Conservation (phyloP, 2,113 vertebrate genomes). For the Bombycilla garrulus region DNA sequence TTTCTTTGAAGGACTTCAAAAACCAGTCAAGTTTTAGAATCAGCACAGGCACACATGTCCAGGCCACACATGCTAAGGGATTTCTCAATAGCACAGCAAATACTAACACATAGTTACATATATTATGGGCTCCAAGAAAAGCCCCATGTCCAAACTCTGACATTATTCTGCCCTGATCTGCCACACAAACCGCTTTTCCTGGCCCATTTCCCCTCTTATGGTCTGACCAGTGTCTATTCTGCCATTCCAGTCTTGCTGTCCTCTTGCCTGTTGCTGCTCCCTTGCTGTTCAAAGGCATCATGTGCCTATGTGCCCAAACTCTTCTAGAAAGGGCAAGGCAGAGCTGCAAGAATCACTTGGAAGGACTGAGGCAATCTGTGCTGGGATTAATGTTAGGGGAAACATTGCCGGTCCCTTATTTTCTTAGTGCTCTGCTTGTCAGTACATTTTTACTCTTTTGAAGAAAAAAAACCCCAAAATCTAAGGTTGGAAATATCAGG, state of each 20-base stretch:
- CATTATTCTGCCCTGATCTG: fast-evolving
- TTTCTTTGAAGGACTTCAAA: background rate
- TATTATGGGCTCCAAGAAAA: background rate
- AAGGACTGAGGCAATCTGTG: background rate
- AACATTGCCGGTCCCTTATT: background rate
- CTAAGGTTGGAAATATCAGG: background rate
- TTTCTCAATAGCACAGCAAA: background rate
- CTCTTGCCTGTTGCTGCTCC: background rate
- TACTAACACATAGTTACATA: background rate
- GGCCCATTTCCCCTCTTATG: background rate
- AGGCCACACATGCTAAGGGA: background rate
- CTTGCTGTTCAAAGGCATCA: background rate
- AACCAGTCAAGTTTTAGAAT: background rate
- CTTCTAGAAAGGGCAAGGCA: background rate
- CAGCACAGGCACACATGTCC: background rate
- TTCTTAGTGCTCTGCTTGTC: background rate
- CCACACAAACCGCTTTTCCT: background rate
- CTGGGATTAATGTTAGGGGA: background rate
- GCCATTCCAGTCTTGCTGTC: background rate
- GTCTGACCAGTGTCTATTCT: background rate
- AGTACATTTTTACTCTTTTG: background rate
- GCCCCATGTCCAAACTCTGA: background rate
- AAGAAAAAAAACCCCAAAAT: background rate
- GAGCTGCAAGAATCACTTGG: background rate
- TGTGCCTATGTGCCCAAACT: background rate